Percentiles rank a stretch among this genome's conserved stretches.
Conservation (phyloP, 2,113 vertebrate genomes). For the Nansenia antarctica region DNA sequence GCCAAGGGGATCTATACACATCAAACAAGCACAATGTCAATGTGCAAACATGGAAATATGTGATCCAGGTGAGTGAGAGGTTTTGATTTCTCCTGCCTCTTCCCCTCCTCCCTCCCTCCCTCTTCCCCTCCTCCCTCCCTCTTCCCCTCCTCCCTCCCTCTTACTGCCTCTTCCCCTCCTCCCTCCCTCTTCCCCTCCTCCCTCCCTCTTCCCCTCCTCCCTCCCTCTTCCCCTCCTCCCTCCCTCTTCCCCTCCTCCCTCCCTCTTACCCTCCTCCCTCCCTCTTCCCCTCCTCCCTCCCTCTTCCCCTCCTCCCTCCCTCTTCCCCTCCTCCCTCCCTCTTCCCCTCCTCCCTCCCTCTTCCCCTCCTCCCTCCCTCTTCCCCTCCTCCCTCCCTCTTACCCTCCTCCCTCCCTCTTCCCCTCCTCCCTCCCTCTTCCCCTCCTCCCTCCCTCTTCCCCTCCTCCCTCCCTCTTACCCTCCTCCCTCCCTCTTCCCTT, state of each 20-base stretch:
- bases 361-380: not conserved
- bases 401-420: not conserved
- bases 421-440: not conserved
- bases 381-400: not conserved
- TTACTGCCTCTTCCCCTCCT: not conserved
- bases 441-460: not conserved
- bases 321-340: not conserved
- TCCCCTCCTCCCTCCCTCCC: slow-evolving; percentile 1
- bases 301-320: not conserved
- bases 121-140: not conserved
- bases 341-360: not conserved
- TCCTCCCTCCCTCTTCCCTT: not conserved
- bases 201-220: not conserved
- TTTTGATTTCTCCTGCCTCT: not conserved
- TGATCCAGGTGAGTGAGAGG: not conserved
- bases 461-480: not conserved
- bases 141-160: not conserved
- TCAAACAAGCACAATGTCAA: not conserved
- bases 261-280: not conserved
- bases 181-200: no score
- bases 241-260: not conserved
- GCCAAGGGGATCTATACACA: not conserved
- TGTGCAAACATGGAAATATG: not conserved
- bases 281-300: not conserved
- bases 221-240: not conserved